Percentiles rank a stretch among this genome's conserved stretches.
These are phyloP conservation scores for Syngnathus acus DNA, from an alignment of 2,797 vertebrate genomes.

Conservation along the genomic window DNA sequence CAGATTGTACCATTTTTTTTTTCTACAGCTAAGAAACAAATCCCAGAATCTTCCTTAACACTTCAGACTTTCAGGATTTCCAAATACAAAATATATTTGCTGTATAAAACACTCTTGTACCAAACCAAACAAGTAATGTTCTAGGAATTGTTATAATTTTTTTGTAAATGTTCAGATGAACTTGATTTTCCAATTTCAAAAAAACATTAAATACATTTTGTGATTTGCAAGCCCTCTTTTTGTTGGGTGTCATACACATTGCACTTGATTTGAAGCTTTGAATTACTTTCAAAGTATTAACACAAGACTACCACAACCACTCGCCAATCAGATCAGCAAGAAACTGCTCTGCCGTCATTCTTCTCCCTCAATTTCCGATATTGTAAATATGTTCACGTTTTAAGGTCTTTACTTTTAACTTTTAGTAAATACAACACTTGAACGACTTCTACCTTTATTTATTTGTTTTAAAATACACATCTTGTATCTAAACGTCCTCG, in stretches of 20 bases:
- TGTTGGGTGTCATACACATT: neutral
- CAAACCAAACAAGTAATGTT: constrained; percentile 2
- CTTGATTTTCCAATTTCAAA: neutral
- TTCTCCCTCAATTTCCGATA: too few species aligned
- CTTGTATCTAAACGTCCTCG: constrained; percentile 63
- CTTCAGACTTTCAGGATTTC: constrained; percentile 8
- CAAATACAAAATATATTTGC: constrained; percentile 21
- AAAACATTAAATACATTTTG: neutral
- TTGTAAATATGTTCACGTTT: constrained; percentile 23
- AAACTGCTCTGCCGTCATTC: constrained; percentile 36
- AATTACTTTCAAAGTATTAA: neutral
- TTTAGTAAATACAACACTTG: neutral
- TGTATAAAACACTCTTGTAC: constrained; percentile 36
- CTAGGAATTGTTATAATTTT: neutral
- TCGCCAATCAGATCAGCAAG: constrained; percentile 40
- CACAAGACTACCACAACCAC: neutral
- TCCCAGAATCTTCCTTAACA: constrained; percentile 29
- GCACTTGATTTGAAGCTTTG: neutral
- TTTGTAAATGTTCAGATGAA: neutral
- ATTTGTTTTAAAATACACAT: neutral
- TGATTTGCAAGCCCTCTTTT: constrained; percentile 3
- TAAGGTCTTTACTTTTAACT: constrained; percentile 62
- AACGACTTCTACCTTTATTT: neutral
- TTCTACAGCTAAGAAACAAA: constrained; percentile 38
- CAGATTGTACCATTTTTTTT: constrained; percentile 34